Percentiles rank a stretch among this genome's conserved stretches.
Evolutionary conservation across 2,113 vertebrate species (phyloP).

Genomic region (Saguinus imperator): DNA sequence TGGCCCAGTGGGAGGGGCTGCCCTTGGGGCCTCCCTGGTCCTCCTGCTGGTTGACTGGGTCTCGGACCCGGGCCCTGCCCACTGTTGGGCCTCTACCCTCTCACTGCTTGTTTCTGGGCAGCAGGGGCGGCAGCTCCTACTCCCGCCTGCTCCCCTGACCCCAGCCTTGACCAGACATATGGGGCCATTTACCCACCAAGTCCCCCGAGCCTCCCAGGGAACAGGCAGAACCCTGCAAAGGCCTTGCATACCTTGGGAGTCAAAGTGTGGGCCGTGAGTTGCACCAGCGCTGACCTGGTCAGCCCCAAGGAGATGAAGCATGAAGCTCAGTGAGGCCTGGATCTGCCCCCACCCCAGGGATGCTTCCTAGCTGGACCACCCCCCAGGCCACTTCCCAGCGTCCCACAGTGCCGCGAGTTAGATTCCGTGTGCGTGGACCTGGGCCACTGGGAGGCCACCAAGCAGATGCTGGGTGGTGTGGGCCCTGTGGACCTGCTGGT

Average conservation of each 20-base stretch:
- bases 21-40: not conserved
- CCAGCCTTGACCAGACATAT: not conserved
- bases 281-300: slow-evolving; percentile 88
- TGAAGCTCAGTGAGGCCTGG: rapidly evolving
- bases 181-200: not conserved
- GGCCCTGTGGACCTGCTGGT: slow-evolving; percentile 93
- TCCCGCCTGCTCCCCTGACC: not conserved
- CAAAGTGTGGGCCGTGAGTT: slow-evolving; percentile 89
- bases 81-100: not conserved
- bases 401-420: slow-evolving; percentile 87
- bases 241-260: slow-evolving; percentile 88
- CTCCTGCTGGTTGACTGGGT: not conserved
- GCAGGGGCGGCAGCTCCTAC: not conserved
- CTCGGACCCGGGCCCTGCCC: not conserved
- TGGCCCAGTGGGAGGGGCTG: not conserved
- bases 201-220: slow-evolving; percentile 82
- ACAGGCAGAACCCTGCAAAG: slow-evolving; percentile 88
- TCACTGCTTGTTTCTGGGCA: not conserved
- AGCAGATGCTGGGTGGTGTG: slow-evolving; percentile 82
- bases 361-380: not conserved
- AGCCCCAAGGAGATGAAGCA: slow-evolving; percentile 86
- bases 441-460: slow-evolving; percentile 91
- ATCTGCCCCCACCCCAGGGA: too few relatives aligned
- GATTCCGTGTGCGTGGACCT: slow-evolving; percentile 90
- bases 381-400: not conserved